A percentile compares a stretch with the other conserved stretches of the same genome.
Evolutionary conservation across 2,113 vertebrate genomes (phyloP).

Genomic region (Muscicapa adusta): DNA sequence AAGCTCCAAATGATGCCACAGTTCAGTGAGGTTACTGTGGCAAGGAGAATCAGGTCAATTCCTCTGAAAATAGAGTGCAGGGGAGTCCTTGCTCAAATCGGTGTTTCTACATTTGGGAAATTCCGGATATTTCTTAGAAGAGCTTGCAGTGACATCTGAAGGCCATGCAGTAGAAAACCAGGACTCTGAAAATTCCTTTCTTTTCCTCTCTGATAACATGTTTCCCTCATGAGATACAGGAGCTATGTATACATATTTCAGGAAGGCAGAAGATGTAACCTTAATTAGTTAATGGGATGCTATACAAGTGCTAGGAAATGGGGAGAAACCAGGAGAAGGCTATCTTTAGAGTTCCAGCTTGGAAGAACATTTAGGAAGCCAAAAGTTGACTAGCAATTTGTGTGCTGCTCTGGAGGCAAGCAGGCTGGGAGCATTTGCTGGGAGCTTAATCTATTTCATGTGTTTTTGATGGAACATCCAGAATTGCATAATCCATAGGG

Average conservation of each 20-base stretch:
- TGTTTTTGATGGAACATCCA: neutral
- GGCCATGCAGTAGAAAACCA: constrained; percentile 9
- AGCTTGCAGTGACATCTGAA: constrained; percentile 62
- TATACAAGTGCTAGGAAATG: neutral
- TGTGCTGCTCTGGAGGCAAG: neutral
- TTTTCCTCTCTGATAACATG: neutral
- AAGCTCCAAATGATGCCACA: neutral
- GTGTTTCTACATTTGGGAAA: neutral
- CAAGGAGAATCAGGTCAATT: neutral
- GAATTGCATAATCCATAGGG: neutral
- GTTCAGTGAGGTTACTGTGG: neutral
- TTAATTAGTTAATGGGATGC: neutral
- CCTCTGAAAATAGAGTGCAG: neutral
- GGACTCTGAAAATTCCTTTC: neutral
- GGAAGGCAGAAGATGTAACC: neutral
- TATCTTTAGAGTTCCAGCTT: neutral
- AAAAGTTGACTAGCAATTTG: neutral
- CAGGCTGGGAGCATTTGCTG: neutral
- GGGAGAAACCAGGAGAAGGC: neutral
- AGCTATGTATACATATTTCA: neutral
- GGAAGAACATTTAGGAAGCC: neutral
- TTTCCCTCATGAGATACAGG: neutral
- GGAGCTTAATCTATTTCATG: neutral
- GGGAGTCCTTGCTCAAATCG: neutral
- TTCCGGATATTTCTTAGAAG: neutral